These are phyloP conservation scores for Popillia japonica DNA, from an alignment of 1,140 invertebrate species.

Conservation along the genomic window DNA sequence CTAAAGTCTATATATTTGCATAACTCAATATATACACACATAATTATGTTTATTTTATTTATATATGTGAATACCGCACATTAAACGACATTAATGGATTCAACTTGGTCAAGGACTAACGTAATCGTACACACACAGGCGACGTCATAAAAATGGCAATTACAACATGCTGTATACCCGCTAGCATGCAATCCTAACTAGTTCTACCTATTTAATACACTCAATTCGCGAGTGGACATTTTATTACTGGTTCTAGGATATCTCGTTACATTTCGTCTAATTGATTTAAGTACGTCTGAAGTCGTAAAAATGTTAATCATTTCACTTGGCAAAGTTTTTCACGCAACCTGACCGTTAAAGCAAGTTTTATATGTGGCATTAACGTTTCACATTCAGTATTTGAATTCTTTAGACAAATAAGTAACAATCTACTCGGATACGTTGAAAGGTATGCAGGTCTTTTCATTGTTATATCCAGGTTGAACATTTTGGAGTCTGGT, in stretches of 20 bases:
- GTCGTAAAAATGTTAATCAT: not conserved
- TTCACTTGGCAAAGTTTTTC: not conserved
- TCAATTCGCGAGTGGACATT: conserved; percentile 1
- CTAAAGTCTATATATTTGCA: not conserved
- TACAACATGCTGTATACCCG: not conserved
- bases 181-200: not conserved
- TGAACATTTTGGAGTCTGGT: no score
- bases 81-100: not conserved
- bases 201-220: not conserved
- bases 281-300: not conserved
- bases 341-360: no score
- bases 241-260: not conserved
- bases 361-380: no score
- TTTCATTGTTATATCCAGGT: no score
- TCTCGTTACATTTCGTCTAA: not conserved
- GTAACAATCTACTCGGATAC: no score
- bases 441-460: no score
- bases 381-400: no score
- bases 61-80: not conserved
- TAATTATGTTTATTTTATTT: not conserved
- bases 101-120: conserved; percentile 25
- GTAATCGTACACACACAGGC: not conserved
- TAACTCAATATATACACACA: conserved; percentile 2
- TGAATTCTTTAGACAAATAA: no score
- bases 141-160: not conserved